Conservation (phyloP, 2,797 vertebrate species). For the Rhodeus uyekii region DNA sequence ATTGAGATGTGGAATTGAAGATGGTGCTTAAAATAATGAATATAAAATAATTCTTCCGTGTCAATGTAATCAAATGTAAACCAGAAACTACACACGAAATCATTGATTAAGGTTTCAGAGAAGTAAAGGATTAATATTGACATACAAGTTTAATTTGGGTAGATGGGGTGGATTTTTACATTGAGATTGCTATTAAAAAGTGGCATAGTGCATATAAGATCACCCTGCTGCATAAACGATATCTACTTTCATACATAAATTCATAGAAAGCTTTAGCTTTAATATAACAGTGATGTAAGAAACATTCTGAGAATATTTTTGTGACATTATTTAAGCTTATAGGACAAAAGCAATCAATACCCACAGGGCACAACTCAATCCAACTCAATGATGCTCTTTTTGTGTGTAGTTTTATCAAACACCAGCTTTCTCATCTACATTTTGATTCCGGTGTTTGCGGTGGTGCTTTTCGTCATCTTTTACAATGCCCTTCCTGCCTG, state of each 20-base stretch:
- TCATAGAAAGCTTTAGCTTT: background rate
- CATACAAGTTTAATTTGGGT: background rate
- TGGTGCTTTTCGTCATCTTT: constrained; percentile 55
- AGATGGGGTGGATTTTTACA: background rate
- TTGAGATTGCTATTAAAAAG: background rate
- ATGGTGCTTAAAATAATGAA: background rate
- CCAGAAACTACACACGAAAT: background rate
- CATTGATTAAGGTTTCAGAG: background rate
- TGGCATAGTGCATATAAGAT: background rate
- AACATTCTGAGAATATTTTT: background rate
- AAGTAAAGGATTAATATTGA: background rate
- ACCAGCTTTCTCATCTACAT: constrained; percentile 57
- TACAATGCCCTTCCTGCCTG: constrained; percentile 66
- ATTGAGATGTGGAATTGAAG: background rate
- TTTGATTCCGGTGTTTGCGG: constrained; percentile 44
- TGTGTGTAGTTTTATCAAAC: constrained; percentile 60
- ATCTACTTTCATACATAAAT: background rate
- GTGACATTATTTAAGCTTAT: background rate
- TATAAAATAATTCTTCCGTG: background rate
- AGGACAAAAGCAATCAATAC: background rate
- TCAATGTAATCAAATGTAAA: background rate
- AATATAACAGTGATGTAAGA: background rate
- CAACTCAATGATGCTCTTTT: background rate
- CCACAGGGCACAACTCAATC: background rate
- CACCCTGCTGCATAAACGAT: background rate